Percentiles rank a stretch among this genome's conserved stretches.
Evolutionary conservation across 2,888 invertebrate genomes (phyloP).

Genomic region (Embidobia sp.): DNA sequence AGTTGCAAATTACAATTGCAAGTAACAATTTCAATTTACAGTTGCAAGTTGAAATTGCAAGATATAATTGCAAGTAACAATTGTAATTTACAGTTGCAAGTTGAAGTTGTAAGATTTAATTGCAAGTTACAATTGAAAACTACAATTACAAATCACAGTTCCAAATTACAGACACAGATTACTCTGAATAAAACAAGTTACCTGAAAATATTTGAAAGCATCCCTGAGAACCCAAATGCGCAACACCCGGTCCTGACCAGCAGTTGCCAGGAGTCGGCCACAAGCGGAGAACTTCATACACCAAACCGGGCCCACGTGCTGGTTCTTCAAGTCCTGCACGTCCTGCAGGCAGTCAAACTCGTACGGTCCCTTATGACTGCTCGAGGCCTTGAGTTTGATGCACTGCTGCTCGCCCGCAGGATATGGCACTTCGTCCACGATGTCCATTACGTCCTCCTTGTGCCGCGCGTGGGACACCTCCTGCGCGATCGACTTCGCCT

Average conservation of each 20-base stretch:
- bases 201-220: slow-evolving; percentile 93
- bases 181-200: slow-evolving; percentile 4
- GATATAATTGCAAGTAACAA: too few species aligned
- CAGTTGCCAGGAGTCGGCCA: slow-evolving; percentile 96
- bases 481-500: slow-evolving; percentile 94
- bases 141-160: too few species aligned
- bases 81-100: too few species aligned
- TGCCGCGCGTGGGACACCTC: slow-evolving; percentile 94
- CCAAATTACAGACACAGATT: too few species aligned
- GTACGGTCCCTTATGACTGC: slow-evolving; percentile 97
- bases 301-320: slow-evolving; percentile 97
- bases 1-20: too few species aligned
- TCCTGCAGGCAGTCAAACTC: slow-evolving; percentile 96
- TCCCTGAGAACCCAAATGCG: slow-evolving; percentile 97
- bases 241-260: slow-evolving; percentile 97
- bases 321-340: slow-evolving; percentile 92
- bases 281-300: slow-evolving; percentile 99
- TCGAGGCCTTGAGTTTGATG: slow-evolving; percentile 95
- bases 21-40: too few species aligned
- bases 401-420: slow-evolving; percentile 88
- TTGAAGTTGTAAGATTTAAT: too few species aligned
- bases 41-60: too few species aligned
- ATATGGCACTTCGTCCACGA: slow-evolving; percentile 88
- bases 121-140: too few species aligned
- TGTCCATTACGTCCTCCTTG: slow-evolving; percentile 92